phyloP scores from a whole-genome alignment of 2,113 vertebrate genomes.

The Tragulus kanchil region DNA sequence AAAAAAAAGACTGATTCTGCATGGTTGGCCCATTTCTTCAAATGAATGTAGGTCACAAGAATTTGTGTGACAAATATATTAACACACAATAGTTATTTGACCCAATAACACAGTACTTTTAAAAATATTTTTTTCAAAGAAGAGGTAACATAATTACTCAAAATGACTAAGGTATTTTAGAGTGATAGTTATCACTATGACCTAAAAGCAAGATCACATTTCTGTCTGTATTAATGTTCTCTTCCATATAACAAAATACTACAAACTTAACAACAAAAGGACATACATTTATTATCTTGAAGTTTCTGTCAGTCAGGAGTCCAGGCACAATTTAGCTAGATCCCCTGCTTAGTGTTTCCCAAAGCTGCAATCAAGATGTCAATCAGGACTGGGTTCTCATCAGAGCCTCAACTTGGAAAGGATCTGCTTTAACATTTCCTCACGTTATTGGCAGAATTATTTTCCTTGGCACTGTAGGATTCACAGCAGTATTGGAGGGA shows the following conservation, averaged over 20 bases:
- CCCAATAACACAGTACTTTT: not conserved
- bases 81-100: conserved; percentile 36
- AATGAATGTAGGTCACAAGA: not conserved
- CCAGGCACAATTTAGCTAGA: not conserved
- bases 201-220: not conserved
- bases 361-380: not conserved
- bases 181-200: not conserved
- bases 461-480: not conserved
- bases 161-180: not conserved
- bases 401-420: not conserved
- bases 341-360: not conserved
- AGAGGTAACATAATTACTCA: not conserved
- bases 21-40: not conserved
- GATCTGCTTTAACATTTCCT: not conserved
- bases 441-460: not conserved
- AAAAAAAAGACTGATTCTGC: not conserved
- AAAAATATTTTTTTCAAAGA: conserved; percentile 2
- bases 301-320: conserved; percentile 17
- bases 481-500: not conserved
- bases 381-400: not conserved
- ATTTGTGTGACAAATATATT: not conserved
- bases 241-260: not conserved
- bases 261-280: not conserved
- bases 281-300: not conserved
- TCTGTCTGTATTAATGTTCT: conserved; percentile 29